These are phyloP conservation scores for Tipula lateralis DNA, from an alignment of 2,888 invertebrate species.

Conservation along the genomic window DNA sequence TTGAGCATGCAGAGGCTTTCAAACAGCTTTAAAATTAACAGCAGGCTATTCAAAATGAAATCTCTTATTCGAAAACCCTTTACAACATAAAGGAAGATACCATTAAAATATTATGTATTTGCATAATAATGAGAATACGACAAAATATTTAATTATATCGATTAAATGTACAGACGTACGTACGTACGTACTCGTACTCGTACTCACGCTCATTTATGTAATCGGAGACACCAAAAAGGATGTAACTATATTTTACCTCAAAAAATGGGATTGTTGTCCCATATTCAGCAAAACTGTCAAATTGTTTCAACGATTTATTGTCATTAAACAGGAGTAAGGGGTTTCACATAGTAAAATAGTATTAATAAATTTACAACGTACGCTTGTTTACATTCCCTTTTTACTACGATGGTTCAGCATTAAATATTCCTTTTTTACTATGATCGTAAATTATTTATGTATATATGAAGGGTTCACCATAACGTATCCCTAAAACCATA, in stretches of 20 bases:
- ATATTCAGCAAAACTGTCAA: slow-evolving; percentile 1
- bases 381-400: neutral
- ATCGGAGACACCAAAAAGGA: neutral
- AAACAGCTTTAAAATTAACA: no score
- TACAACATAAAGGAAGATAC: neutral
- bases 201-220: no score
- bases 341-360: no score
- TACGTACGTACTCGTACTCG: no score
- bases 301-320: neutral
- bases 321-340: neutral
- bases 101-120: neutral
- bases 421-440: neutral
- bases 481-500: neutral
- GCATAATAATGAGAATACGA: neutral
- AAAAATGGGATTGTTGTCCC: neutral
- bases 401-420: neutral
- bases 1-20: no score
- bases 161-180: neutral
- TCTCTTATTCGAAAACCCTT: neutral
- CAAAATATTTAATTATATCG: neutral
- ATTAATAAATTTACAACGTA: neutral
- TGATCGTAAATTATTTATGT: neutral
- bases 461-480: neutral
- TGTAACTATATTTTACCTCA: neutral
- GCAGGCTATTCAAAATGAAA: no score